Conservation (phyloP, 2,113 vertebrate species). For the Otis tarda region DNA sequence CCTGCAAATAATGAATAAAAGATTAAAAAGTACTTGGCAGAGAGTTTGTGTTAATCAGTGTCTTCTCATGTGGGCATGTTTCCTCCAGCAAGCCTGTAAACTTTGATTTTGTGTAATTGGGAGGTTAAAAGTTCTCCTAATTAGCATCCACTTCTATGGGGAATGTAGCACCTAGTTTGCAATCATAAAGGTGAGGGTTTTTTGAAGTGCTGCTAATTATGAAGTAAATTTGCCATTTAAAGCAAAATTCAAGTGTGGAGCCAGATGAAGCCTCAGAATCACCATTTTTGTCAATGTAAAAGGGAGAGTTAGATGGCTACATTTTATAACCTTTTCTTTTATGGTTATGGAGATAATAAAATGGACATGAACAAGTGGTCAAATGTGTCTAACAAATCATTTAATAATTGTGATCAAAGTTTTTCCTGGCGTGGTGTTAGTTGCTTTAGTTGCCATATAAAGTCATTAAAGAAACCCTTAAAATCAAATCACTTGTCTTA, state of each 20-base stretch:
- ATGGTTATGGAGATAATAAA: background rate
- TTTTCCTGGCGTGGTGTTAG: background rate
- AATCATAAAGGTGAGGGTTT: slow-evolving; percentile 12
- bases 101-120: slow-evolving; percentile 44
- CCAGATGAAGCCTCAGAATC: background rate
- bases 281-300: background rate
- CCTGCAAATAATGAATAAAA: slow-evolving; percentile 31
- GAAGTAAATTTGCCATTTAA: background rate
- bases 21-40: background rate
- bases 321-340: background rate
- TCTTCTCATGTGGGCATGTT: background rate
- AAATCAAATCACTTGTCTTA: background rate
- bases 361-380: background rate
- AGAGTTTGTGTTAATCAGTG: slow-evolving; percentile 15
- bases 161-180: background rate
- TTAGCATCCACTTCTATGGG: slow-evolving; percentile 29
- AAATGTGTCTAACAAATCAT: background rate
- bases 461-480: background rate
- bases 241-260: background rate
- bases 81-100: slow-evolving; percentile 16
- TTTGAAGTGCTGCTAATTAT: slow-evolving; percentile 7
- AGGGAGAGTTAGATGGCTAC: background rate
- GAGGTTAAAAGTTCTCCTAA: slow-evolving; percentile 44
- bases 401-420: background rate
- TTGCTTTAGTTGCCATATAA: background rate